These are phyloP conservation scores for Pipistrellus kuhlii DNA, from an alignment of 2,797 vertebrate genomes.

Conservation along the genomic window DNA sequence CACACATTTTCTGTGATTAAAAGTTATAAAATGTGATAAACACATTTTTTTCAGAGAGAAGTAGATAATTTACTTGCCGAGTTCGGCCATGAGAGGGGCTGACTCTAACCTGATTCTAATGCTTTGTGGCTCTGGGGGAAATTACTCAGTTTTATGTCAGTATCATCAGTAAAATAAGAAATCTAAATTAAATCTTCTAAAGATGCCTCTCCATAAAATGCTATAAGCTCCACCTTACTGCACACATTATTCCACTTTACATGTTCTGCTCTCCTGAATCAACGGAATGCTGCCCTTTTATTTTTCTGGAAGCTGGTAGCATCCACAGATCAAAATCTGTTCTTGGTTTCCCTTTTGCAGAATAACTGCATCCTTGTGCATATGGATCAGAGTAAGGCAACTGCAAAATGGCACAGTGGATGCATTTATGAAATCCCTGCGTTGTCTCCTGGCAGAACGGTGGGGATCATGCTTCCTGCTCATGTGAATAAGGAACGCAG, in stretches of 20 bases:
- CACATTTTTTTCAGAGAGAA: background rate
- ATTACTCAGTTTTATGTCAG: background rate
- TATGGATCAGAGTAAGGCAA: conserved; percentile 14
- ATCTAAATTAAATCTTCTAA: background rate
- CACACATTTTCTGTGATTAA: background rate
- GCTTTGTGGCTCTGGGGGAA: background rate
- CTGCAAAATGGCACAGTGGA: conserved; percentile 42
- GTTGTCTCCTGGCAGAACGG: conserved; percentile 39
- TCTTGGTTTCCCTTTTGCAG: conserved; percentile 32
- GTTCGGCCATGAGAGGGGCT: background rate
- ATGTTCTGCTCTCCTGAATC: background rate
- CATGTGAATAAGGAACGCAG: background rate
- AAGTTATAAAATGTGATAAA: background rate
- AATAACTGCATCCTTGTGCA: background rate
- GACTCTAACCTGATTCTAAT: background rate
- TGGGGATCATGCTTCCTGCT: conserved; percentile 44
- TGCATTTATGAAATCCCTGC: conserved; percentile 62
- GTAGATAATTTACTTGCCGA: background rate
- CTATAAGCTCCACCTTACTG: background rate
- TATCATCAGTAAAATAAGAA: background rate
- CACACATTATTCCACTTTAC: conserved; percentile 21
- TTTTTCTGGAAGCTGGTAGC: background rate
- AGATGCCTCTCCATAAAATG: background rate
- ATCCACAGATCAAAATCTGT: background rate
- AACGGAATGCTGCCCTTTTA: background rate